Evolutionary conservation across 1,140 invertebrate genomes (phyloP).

Genomic region (Aphis craccivora): DNA sequence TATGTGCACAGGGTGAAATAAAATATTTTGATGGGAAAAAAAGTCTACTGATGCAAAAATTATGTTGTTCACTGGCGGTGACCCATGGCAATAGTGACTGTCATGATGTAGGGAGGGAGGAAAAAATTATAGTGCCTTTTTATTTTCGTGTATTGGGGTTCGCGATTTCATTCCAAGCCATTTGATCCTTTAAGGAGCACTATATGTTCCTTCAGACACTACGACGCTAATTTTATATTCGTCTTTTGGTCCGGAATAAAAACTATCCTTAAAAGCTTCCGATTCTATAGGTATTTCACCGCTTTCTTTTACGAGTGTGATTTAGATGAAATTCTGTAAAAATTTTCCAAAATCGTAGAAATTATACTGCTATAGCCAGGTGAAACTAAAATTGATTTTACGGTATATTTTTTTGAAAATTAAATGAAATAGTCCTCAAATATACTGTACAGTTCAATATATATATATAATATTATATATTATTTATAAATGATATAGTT

Average conservation of each 20-base stretch:
- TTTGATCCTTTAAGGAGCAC: conserved; percentile 52
- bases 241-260: conserved; percentile 51
- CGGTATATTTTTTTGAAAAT: background rate
- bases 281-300: conserved; percentile 11
- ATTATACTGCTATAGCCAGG: background rate
- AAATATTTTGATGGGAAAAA: conserved; percentile 42
- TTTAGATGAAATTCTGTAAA: background rate
- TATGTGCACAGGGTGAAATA: conserved; percentile 18
- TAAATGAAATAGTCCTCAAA: background rate
- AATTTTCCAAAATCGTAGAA: background rate
- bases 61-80: conserved; percentile 32
- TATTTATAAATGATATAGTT: too few relatives aligned
- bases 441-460: too few relatives aligned
- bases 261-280: conserved; percentile 52
- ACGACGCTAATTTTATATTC: conserved; percentile 56
- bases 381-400: background rate
- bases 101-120: background rate
- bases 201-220: conserved; percentile 44
- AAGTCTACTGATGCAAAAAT: conserved; percentile 52
- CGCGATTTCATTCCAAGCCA: conserved; percentile 51
- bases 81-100: conserved; percentile 12
- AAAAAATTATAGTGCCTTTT: conserved; percentile 53
- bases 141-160: conserved; percentile 57
- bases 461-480: too few relatives aligned
- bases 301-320: conserved; percentile 8